These are phyloP conservation scores for Saguinus oedipus DNA, from an alignment of 2,797 vertebrate genomes.

Conservation along the genomic window DNA sequence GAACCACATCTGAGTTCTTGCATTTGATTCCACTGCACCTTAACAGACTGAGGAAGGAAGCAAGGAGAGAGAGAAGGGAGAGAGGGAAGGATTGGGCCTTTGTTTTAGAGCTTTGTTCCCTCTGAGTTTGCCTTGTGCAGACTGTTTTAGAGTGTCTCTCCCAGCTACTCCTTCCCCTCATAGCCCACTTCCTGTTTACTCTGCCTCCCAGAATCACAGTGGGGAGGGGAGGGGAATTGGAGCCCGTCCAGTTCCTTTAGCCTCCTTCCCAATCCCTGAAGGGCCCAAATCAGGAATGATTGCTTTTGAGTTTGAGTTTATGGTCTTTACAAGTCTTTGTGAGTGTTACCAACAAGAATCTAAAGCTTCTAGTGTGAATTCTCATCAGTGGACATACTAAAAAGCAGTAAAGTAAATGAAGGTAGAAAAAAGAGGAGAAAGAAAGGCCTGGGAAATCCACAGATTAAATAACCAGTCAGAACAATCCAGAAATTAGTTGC, in stretches of 20 bases:
- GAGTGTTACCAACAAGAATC: slow-evolving; percentile 27
- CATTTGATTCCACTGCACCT: neutral
- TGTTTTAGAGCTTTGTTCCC: neutral
- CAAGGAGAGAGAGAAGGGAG: neutral
- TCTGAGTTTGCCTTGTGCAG: neutral
- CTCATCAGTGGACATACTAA: slow-evolving; percentile 8
- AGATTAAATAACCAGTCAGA: slow-evolving; percentile 31
- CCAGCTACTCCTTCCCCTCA: neutral
- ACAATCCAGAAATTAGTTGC: slow-evolving; percentile 20
- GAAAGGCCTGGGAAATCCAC: neutral
- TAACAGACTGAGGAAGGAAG: neutral
- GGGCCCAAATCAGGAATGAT: neutral
- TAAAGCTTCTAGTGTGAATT: slow-evolving; percentile 43
- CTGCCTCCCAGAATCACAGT: slow-evolving; percentile 4
- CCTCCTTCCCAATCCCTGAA: neutral
- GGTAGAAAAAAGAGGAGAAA: neutral
- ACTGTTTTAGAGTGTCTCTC: neutral
- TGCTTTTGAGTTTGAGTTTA: slow-evolving; percentile 36
- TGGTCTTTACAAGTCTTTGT: slow-evolving; percentile 42
- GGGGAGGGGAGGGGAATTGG: neutral
- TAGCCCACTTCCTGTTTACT: slow-evolving; percentile 52
- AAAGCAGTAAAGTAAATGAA: slow-evolving; percentile 40
- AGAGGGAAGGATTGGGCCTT: neutral
- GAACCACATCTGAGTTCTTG: neutral
- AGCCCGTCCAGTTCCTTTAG: slow-evolving; percentile 6